Evolutionary conservation across 2,797 vertebrate genomes (phyloP).

Genomic region (Alauda arvensis): DNA sequence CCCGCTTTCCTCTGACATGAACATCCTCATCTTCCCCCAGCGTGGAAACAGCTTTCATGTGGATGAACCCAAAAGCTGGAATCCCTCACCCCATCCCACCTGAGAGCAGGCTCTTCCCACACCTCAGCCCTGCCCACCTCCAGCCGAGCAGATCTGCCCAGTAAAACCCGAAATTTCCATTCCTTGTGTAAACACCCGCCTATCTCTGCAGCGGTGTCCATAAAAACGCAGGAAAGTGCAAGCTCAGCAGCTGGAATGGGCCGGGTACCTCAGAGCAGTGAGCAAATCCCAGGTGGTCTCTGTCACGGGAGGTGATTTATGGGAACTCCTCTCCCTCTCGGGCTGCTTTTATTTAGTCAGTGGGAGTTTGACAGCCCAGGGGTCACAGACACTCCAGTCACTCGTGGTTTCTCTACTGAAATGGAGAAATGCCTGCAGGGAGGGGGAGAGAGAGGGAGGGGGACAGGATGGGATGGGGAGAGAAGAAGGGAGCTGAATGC

Average conservation of each 20-base stretch:
- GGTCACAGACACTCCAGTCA: conserved; percentile 70
- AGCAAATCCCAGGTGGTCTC: conserved; percentile 69
- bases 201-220: conserved; percentile 49
- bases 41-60: accelerated
- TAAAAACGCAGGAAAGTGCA: conserved; percentile 57
- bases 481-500: neutral
- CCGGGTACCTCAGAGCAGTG: conserved; percentile 38
- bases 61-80: neutral
- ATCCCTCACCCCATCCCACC: neutral
- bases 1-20: neutral
- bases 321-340: conserved; percentile 51
- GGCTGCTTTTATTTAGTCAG: conserved; percentile 73
- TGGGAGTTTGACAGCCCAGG: conserved; percentile 66
- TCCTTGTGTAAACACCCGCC: conserved; percentile 57
- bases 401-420: conserved; percentile 67
- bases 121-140: neutral
- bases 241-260: conserved; percentile 46
- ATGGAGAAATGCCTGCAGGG: conserved; percentile 66
- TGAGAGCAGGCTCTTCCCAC: neutral
- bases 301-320: conserved; percentile 70
- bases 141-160: neutral
- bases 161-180: conserved; percentile 48
- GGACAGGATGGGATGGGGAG: neutral
- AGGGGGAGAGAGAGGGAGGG: conserved; percentile 19
- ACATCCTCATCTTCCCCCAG: neutral